These are phyloP conservation scores for Psephotus haematonotus DNA, from an alignment of 2,113 vertebrate species.

Conservation along the genomic window DNA sequence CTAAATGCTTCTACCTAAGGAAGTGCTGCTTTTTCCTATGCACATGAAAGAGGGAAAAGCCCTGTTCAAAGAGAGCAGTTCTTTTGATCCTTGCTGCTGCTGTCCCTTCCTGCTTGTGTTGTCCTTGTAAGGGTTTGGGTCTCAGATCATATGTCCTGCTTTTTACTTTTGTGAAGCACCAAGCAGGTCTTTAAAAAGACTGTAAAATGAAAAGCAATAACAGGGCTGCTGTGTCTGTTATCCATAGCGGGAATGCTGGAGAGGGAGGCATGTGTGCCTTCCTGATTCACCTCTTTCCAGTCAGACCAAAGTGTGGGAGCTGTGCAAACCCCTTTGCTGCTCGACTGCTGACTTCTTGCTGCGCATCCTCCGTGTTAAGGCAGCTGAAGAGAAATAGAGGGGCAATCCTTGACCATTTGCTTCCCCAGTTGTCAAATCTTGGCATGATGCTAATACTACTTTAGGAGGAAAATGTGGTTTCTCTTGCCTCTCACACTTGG, in stretches of 20 bases:
- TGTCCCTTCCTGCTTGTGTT: neutral
- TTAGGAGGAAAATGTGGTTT: neutral
- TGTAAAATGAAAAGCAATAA: neutral
- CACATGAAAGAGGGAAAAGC: neutral
- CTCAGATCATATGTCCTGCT: neutral
- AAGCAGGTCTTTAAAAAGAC: neutral
- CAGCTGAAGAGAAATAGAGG: neutral
- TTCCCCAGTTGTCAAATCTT: neutral
- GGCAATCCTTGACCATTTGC: neutral
- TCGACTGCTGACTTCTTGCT: neutral
- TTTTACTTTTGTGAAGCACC: neutral
- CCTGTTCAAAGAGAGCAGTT: neutral
- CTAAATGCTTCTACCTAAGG: neutral
- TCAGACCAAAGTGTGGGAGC: neutral
- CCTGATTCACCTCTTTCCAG: neutral
- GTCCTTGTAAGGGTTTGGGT: neutral
- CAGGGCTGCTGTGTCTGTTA: neutral
- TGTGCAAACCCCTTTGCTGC: neutral
- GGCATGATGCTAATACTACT: neutral
- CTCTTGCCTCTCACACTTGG: neutral
- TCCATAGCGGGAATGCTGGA: neutral
- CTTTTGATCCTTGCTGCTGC: neutral
- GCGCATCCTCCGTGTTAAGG: neutral
- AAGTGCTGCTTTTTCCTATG: neutral
- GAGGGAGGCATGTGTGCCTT: neutral